phyloP scores from a whole-genome alignment of 2,888 invertebrate genomes.

The Anarsia innoxiella region DNA sequence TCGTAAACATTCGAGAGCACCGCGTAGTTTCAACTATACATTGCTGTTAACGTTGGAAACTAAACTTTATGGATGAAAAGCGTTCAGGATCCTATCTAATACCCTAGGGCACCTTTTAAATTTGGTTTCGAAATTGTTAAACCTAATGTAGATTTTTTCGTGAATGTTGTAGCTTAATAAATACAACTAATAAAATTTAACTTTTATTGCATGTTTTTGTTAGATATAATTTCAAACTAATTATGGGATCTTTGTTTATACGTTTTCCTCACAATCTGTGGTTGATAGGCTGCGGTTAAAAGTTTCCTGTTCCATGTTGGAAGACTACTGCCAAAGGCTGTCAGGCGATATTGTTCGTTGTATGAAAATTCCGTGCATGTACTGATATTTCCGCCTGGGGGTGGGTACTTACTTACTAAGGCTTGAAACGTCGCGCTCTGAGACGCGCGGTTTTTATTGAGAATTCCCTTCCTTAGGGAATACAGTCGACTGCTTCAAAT shows the following conservation, averaged over 20 bases:
- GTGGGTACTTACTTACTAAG: constrained; percentile 16
- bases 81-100: no score
- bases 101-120: no score
- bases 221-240: no score
- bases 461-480: constrained; percentile 36
- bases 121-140: no score
- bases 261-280: no score
- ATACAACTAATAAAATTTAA: no score
- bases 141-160: no score
- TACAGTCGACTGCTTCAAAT: constrained; percentile 30
- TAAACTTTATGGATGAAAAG: constrained; percentile 12
- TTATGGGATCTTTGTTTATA: no score
- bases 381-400: constrained; percentile 42
- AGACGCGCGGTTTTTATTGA: constrained; percentile 35
- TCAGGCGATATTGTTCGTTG: constrained; percentile 28
- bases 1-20: constrained; percentile 25
- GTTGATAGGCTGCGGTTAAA: no score
- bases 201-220: no score
- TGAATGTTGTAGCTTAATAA: no score
- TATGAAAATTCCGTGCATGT: constrained; percentile 37
- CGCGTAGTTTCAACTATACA: constrained; percentile 18
- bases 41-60: constrained; percentile 14
- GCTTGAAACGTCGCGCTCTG: constrained; percentile 33
- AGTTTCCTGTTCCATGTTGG: no score
- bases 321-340: constrained; percentile 39